These are phyloP conservation scores for Micromussa lordhowensis DNA, from an alignment of 92 coral and sea anemone species.

Conservation along the genomic window DNA sequence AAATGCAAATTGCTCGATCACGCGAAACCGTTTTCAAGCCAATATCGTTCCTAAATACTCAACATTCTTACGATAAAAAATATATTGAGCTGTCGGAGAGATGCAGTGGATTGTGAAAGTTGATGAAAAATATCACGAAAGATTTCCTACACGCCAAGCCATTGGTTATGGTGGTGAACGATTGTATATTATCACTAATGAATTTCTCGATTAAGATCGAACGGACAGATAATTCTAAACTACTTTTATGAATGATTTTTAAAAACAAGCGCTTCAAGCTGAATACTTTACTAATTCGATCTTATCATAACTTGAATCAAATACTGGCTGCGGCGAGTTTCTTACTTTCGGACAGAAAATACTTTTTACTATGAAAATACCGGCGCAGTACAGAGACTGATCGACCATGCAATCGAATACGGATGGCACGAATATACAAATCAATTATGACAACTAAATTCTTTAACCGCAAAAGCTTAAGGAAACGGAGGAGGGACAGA, in stretches of 20 bases:
- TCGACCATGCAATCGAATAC: neutral
- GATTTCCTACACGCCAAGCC: neutral
- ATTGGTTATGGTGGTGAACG: too few species aligned
- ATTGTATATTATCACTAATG: too few species aligned
- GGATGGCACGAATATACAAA: neutral
- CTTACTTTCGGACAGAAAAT: neutral
- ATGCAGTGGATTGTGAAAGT: neutral
- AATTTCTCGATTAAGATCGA: neutral
- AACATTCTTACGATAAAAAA: constrained; percentile 8
- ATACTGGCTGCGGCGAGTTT: neutral
- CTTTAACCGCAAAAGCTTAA: neutral
- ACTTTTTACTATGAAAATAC: neutral
- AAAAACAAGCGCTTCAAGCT: neutral
- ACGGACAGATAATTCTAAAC: neutral
- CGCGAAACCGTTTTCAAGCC: constrained; percentile 11
- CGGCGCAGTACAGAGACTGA: neutral
- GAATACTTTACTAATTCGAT: neutral
- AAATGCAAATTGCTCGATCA: constrained; percentile 23
- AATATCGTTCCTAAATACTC: constrained; percentile 1
- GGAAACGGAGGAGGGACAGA: neutral
- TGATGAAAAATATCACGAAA: neutral
- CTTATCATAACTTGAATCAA: neutral
- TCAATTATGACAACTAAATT: neutral
- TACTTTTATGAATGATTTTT: neutral
- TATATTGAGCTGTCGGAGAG: neutral